phyloP scores from a whole-genome alignment of 2,797 vertebrate genomes.

The Eulemur mongoz region DNA sequence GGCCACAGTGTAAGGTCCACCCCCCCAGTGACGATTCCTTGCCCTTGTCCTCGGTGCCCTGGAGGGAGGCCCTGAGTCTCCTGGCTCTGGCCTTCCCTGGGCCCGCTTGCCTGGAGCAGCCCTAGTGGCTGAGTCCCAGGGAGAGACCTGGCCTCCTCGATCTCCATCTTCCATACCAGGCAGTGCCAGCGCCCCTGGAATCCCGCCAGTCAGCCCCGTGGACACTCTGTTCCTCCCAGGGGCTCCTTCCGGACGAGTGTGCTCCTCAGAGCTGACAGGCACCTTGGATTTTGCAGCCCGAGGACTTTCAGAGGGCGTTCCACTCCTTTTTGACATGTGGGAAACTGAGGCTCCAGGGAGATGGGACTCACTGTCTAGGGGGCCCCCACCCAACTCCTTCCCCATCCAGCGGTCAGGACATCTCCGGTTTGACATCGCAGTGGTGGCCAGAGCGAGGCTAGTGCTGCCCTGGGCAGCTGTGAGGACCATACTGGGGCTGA shows the following conservation, averaged over 20 bases:
- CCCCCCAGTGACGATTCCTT: background rate
- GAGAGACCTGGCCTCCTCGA: background rate
- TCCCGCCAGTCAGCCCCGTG: accelerated
- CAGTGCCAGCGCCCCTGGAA: too few relatives aligned
- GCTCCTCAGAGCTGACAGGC: background rate
- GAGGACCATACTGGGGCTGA: background rate
- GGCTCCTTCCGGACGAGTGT: background rate
- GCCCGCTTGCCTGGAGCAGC: background rate
- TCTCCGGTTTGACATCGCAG: too few relatives aligned
- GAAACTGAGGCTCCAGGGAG: background rate
- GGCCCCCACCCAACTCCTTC: background rate
- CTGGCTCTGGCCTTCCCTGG: background rate
- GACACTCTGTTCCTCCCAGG: background rate
- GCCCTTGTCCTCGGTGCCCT: background rate
- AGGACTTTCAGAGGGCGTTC: background rate
- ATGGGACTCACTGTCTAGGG: background rate
- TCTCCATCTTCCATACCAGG: too few relatives aligned
- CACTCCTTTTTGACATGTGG: too few relatives aligned
- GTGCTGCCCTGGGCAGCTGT: background rate
- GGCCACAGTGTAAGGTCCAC: accelerated
- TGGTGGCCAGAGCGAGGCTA: too few relatives aligned
- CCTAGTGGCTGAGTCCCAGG: background rate
- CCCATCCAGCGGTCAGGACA: accelerated
- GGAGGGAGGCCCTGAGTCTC: too few relatives aligned
- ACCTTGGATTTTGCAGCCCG: background rate